Base-by-base conservation (phyloP, 2,113 vertebrate genomes). In the Pseudorectes ferrugineus region DNA sequence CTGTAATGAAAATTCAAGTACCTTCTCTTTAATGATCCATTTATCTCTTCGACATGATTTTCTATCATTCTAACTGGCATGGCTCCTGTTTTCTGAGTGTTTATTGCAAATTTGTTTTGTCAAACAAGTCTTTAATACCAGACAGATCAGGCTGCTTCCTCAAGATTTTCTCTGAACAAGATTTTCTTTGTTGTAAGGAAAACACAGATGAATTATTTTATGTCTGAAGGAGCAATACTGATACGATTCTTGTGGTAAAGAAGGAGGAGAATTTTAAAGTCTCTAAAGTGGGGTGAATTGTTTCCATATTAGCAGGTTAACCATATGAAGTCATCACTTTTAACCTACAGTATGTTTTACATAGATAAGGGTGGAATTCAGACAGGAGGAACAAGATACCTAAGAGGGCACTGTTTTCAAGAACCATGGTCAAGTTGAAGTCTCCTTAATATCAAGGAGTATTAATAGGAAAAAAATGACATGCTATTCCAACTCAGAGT, bases 21-120 rank as follows among this genome's bases (percentile, higher is more conserved):
- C 87, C 89, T 97, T 85, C 52, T 54, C 88, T 97, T 97, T 96
- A 97, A 97, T 92, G 92, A 96, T 57, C 67, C 78, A 92, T 95
- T 97, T 94, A 96, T 87, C 82, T 94, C 93, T 94, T 85, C 11
- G 15, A 88, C 79, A 96, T 95, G 95, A 95, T 85, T 97, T 97
- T 95, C 81, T 97, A 86, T 92, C 85, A 68, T 97, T 97, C 88
- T 79, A 93, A 83, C 88, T 86, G 91, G 79, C 72, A 82, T 94
- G 48, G 38, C 76, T 97, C 55, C 91, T 96, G 70, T 95, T 96
- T 96, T 71, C 92, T 80, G 29, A 89, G 40, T 82, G 84, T 95
- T 96, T 87, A 91, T 95, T 96, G 91, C 89, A 84, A 93, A 91
- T 96, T 95, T 96, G 87, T 97, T 97, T 96, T 97, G 93, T 97